Evolutionary conservation across 53 echinoderm and acorn worm species (phyloP).

Genomic region (Astropecten irregularis): DNA sequence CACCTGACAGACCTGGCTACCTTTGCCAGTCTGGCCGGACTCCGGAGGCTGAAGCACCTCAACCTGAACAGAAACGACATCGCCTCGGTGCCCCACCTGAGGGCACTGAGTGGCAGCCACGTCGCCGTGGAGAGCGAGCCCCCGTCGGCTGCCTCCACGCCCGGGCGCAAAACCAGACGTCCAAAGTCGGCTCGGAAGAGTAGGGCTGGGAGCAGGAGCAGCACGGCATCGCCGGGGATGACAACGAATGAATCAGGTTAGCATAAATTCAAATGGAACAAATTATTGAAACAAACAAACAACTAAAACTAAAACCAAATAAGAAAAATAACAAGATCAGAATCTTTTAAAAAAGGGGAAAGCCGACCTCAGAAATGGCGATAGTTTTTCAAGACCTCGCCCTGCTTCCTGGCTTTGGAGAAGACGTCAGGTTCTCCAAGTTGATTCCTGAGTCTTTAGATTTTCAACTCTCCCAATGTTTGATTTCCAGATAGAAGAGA

Average conservation of each 20-base stretch:
- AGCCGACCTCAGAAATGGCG: neutral
- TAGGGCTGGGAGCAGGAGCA: conserved; percentile 46
- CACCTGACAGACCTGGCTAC: conserved; percentile 87
- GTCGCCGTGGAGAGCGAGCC: conserved; percentile 64
- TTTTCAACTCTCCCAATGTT: too few species aligned
- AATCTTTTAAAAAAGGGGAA: neutral
- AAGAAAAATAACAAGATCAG: too few species aligned
- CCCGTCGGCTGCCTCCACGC: conserved; percentile 54
- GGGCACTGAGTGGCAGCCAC: conserved; percentile 85
- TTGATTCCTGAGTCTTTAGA: too few species aligned
- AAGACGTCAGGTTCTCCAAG: too few species aligned
- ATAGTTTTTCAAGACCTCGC: too few species aligned
- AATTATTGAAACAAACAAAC: too few species aligned
- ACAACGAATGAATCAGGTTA: conserved; percentile 34
- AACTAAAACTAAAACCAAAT: too few species aligned
- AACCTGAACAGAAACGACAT: conserved; percentile 96
- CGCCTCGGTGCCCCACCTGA: conserved; percentile 84
- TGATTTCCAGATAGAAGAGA: neutral
- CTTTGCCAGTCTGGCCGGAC: conserved; percentile 92
- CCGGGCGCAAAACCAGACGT: conserved; percentile 36
- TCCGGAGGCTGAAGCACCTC: conserved; percentile 81
- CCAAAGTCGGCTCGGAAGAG: conserved; percentile 16
- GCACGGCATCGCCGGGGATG: conserved; percentile 8
- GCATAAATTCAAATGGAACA: neutral
- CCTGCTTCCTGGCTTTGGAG: too few species aligned